Evolutionary conservation across 2,888 invertebrate genomes (phyloP), one percentile per base, ranked within the genome.

Genomic region (Nebria brevicollis): DNA sequence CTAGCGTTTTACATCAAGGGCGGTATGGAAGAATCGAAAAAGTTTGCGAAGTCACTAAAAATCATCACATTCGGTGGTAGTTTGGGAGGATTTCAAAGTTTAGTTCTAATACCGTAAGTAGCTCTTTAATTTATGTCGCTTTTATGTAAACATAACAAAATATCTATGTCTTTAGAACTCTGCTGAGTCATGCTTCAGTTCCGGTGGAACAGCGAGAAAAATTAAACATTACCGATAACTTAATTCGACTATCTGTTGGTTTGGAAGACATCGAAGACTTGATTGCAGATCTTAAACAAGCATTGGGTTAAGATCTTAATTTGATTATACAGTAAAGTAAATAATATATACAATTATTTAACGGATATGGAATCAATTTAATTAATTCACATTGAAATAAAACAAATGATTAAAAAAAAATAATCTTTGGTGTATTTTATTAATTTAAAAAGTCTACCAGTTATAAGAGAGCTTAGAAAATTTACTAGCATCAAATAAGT

Each of bases 151-250:
- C 6, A 8, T 20, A 20, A 20, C 20, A 43, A 10, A 43, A 43
- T 10, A 43, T 43, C 10, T 43, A 8, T 43, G 0, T 86, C 90
- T 90, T 64, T 88, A 96, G 96, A 83, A 94, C 94, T 26, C 88
- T 97, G 41, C 99, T 99, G 99, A 98, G 98, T 0, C 99, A 99
- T 87, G 96, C 97, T 0, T 96, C 96, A 0, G 94, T 98, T 42
- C 96, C 97, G 0, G 92, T 91, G 78, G 93, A 94, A 72, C 94
- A 95, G 83, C 90, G 97, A 83, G 89, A 88, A 41, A 90, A 90
- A 83, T 91, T 97, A 42, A 96, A 96, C 13, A 97, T 99, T 83
- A 94, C 94, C 0, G 95, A 97, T 87, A 93, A 94, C 65, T 90
- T 98, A 34, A 92, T 99, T 77, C 92, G 98, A 83, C 89, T 99